Evolutionary conservation across 1,140 invertebrate genomes (phyloP), one percentile per base, ranked within the genome.

Genomic region (Zaprionus africanus): DNA sequence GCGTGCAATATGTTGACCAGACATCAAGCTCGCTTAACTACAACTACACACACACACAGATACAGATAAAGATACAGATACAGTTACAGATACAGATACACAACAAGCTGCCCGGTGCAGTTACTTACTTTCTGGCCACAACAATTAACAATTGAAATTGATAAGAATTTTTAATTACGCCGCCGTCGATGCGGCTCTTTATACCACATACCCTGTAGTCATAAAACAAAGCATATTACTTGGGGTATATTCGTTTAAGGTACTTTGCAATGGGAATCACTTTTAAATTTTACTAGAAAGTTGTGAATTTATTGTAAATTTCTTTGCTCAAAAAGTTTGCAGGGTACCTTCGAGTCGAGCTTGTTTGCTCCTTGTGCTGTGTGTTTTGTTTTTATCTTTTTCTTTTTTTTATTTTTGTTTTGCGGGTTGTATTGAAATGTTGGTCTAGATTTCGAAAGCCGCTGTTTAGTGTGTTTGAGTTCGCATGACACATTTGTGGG

Each of bases 101-200:
- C 53, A 70, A 43, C 15, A 13, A 24, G 46, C 46, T 11, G 46
- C 46, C 46, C 7, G 28, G 17, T 56, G 19, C 22, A 64, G 68
- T 31, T 76, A 78, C 64, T 62, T 68, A 62, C n/a, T 62, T 75
- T 49, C 28, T 74, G 69, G 81, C 74, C 76, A 66, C 70, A 83
- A 83, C 81, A 87, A 88, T 88, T 87, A 84, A 83, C 84, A 80
- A 87, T 87, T 88, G 81, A 81, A 81, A 86, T 86, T 79, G 78
- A 81, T 88, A 88, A 81, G 68, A 81, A 73, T 71, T 83, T 87
- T 87, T 84, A 87, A 87, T 87, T 87, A 80, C 80, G 83, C 73
- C 66, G 76, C 70, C 64, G 73, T 78, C 64, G 65, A 59, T 43
- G 59, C 43, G 62, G 46, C 13, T 62, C 51, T 31, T 49, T 54